Percentiles rank a stretch among this genome's conserved stretches.
Evolutionary conservation across 2,113 vertebrate genomes (phyloP).

Genomic region (Rhipidura dahli): DNA sequence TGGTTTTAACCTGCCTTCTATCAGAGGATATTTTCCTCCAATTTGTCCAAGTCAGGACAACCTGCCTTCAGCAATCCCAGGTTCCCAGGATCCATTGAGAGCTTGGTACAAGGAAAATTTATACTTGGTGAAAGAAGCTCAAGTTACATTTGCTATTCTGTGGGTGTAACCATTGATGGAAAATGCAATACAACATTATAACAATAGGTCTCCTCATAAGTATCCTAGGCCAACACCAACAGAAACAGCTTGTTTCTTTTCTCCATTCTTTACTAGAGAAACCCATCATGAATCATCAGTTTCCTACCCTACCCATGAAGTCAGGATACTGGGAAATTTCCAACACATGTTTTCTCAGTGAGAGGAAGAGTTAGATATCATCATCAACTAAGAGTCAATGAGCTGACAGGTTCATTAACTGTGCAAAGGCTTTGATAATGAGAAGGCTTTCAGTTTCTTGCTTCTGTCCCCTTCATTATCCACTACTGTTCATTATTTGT

Average conservation of each 20-base stretch:
- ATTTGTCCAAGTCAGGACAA: background rate
- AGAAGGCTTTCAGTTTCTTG: background rate
- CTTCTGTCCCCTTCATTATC: background rate
- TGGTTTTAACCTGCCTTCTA: no score
- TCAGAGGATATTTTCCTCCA: no score
- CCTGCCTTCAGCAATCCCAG: background rate
- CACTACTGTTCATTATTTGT: background rate
- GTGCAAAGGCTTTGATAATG: background rate
- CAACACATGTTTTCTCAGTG: background rate
- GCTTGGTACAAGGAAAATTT: background rate
- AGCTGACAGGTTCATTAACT: background rate
- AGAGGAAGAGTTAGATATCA: background rate
- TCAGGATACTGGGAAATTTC: background rate
- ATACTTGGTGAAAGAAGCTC: background rate
- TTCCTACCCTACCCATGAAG: background rate
- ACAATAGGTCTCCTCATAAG: background rate
- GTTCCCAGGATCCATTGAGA: rapidly evolving
- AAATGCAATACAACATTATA: background rate
- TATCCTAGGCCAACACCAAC: background rate
- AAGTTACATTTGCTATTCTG: background rate
- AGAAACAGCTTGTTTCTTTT: background rate
- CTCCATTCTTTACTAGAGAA: background rate
- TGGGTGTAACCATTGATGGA: background rate
- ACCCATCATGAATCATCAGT: background rate
- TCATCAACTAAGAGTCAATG: background rate